Base-by-base conservation (phyloP, 2,888 invertebrate species). In the Xylota segnis region DNA sequence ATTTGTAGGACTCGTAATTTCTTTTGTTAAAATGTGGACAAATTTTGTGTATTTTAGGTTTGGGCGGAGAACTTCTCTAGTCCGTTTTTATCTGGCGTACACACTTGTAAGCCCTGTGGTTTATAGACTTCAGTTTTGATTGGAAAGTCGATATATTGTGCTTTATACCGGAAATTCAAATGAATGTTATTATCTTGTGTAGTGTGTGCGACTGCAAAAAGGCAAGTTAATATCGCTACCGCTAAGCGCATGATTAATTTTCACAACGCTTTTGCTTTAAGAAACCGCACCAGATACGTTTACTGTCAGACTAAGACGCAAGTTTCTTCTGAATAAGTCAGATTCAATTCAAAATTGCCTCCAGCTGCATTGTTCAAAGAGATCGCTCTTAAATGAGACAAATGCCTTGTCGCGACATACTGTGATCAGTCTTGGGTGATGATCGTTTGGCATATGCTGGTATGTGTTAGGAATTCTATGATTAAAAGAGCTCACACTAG, bases 61-160 rank as follows among this genome's bases (percentile, higher is more conserved):
- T 3, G 83, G 63, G n/a, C 43, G 54, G 84, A 71, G 58, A 81
- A 71, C 0, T 54, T 6, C 45, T 84, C 84, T 6, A 84, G 16
- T 14, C 81, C 75, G 9, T 65, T 32, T 14, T 6, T 52, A 14
- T 84, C 71, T 0, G 65, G 71, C 40, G 81, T 71, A 9, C 52
- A 66, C 5, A 81, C 75, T 34, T 4, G 14, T 5, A 84, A 45
- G 10, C 84, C 84, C 43, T n/a, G 40, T 5, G 84, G 81, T 23
- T 34, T 9, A 10, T 56, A 75, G 10, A 54, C 79, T 40, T 75
- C 50, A 14, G 75, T 43, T 5, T 29, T 58, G 0, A 84, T 6
- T 9, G 29, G n/a, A 50, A 83, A 83, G 40, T 32, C 14, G 12
- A 83, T 18, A 2, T n/a, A 18, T n/a, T 4, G 27, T 7, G 5